A percentile compares a stretch with the other conserved stretches of the same genome.
Conservation (phyloP, 1,140 invertebrate species). For the Pseudachorutes palmiensis region DNA sequence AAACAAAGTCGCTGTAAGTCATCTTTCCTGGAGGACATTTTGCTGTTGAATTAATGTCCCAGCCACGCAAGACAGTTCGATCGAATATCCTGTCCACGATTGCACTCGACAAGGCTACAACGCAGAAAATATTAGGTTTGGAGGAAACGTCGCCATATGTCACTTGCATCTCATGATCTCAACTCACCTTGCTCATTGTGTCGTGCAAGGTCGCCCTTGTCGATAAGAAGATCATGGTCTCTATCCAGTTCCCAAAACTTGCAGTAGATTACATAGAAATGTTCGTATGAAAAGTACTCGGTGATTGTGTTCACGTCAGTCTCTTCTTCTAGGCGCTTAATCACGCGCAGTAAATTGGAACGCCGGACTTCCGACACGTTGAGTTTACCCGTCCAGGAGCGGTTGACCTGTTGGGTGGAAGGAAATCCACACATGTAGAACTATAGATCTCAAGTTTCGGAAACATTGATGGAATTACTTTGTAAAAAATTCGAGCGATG, state of each 20-base stretch:
- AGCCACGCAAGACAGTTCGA: constrained; percentile 63
- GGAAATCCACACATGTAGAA: no score
- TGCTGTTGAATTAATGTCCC: constrained; percentile 36
- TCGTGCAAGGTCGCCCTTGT: constrained; percentile 77
- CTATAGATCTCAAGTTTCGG: neutral
- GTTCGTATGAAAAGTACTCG: constrained; percentile 44
- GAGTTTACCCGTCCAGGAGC: constrained; percentile 93
- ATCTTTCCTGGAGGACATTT: constrained; percentile 58
- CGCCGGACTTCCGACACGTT: constrained; percentile 78
- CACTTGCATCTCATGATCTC: neutral
- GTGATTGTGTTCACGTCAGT: constrained; percentile 39
- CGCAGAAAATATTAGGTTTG: neutral
- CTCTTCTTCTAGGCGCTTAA: constrained; percentile 58
- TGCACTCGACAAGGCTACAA: constrained; percentile 74
- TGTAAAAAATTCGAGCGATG: constrained; percentile 94
- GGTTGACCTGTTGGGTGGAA: constrained; percentile 82
- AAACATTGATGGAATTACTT: constrained; percentile 10
- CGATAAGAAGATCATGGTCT: constrained; percentile 83
- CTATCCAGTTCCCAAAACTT: constrained; percentile 99
- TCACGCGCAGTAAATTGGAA: constrained; percentile 75
- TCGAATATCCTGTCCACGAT: constrained; percentile 98
- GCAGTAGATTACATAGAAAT: constrained; percentile 99
- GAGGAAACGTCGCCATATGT: constrained; percentile 14
- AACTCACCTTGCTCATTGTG: constrained; percentile 88
- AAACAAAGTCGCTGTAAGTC: constrained; percentile 98